A percentile compares a stretch with the other conserved stretches of the same genome.
Evolutionary conservation across 2,113 vertebrate genomes (phyloP).

Genomic region (Urocolius indicus): DNA sequence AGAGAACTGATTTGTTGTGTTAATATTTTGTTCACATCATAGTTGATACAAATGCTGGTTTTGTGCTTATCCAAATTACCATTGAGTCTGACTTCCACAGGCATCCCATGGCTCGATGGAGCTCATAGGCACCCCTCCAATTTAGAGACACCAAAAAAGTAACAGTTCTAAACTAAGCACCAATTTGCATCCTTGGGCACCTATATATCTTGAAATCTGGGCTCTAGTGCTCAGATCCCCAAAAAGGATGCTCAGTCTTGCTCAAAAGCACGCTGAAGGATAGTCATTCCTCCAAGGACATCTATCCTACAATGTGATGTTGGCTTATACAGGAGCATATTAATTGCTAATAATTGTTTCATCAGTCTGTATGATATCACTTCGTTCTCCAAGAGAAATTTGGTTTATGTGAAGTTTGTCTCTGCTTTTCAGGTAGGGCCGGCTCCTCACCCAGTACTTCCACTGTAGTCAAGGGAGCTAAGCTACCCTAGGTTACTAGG

Average conservation of each 20-base stretch:
- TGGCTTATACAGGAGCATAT: not conserved
- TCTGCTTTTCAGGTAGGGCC: not conserved
- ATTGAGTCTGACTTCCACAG: not conserved
- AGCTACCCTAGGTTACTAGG: not conserved
- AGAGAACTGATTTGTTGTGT: not conserved
- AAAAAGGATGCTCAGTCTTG: not conserved
- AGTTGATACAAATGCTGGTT: not conserved
- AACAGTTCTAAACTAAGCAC: not conserved
- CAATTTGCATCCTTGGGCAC: not conserved
- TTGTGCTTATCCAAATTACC: not conserved
- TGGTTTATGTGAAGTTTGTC: not conserved
- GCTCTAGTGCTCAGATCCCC: not conserved
- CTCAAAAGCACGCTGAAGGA: not conserved
- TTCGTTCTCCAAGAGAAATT: not conserved
- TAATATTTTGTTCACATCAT: not conserved
- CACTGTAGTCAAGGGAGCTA: not conserved
- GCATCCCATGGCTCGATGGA: rapidly evolving
- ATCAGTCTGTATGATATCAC: not conserved
- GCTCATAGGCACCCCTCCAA: not conserved
- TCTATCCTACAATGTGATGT: not conserved
- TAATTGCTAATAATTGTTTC: not conserved
- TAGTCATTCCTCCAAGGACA: not conserved
- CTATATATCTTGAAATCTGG: not conserved
- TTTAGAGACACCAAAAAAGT: not conserved
- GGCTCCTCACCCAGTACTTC: not conserved